Evolutionary conservation across 1,140 invertebrate species (phyloP).

Genomic region (Calliopsis andreniformis): DNA sequence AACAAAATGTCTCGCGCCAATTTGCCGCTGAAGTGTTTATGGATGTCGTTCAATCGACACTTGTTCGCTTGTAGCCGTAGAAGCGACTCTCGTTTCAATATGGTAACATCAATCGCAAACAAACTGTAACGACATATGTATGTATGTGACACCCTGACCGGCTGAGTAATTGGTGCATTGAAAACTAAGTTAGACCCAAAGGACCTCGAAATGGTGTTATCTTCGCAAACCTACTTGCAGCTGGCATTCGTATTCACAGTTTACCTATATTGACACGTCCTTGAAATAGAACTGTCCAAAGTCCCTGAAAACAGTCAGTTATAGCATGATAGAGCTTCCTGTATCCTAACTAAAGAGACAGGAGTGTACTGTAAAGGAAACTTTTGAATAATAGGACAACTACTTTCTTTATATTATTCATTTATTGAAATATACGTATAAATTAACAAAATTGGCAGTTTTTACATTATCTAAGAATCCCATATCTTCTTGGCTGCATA

Average conservation of each 20-base stretch:
- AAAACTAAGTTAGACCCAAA: slow-evolving; percentile 57
- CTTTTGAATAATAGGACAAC: too few relatives aligned
- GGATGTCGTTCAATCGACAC: slow-evolving; percentile 12
- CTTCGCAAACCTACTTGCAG: slow-evolving; percentile 9
- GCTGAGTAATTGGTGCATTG: slow-evolving; percentile 33
- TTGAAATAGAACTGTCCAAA: not conserved
- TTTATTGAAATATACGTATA: too few relatives aligned
- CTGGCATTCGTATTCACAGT: not conserved
- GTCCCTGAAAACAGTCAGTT: not conserved
- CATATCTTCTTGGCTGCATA: too few relatives aligned
- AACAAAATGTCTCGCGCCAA: not conserved
- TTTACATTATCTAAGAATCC: too few relatives aligned
- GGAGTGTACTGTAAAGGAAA: too few relatives aligned
- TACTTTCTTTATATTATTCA: too few relatives aligned
- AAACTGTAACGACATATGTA: slow-evolving; percentile 60
- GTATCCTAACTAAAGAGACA: too few relatives aligned
- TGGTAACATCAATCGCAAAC: slow-evolving; percentile 58
- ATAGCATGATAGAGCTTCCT: too few relatives aligned
- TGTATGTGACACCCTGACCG: slow-evolving; percentile 22
- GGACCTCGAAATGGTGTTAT: slow-evolving; percentile 44
- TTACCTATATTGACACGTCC: not conserved
- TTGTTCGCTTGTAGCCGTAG: slow-evolving; percentile 26
- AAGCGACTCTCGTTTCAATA: slow-evolving; percentile 43
- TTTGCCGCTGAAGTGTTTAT: not conserved
- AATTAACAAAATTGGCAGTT: too few relatives aligned